phyloP scores from a whole-genome alignment of 2,113 vertebrate genomes.

The Penelope pileata region DNA sequence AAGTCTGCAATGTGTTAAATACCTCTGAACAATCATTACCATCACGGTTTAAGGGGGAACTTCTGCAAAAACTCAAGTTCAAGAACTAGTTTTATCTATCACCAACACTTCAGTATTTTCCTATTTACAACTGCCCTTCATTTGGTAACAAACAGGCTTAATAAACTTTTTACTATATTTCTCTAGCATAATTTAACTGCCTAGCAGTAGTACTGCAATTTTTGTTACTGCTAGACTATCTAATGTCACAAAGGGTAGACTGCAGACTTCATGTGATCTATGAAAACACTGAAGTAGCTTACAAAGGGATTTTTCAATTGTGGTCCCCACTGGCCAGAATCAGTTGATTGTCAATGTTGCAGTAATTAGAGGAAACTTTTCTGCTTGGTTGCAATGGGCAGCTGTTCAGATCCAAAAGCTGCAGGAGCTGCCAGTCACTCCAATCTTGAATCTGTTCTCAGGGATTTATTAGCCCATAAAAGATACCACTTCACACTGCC shows the following conservation, averaged over 20 bases:
- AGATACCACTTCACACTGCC: neutral
- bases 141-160: neutral
- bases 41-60: neutral
- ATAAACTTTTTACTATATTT: slow-evolving; percentile 1
- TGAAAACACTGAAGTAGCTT: slow-evolving; percentile 41
- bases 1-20: neutral
- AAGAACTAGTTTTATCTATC: neutral
- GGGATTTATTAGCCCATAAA: slow-evolving; percentile 11
- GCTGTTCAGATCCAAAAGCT: slow-evolving; percentile 29
- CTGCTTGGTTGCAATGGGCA: slow-evolving; percentile 35
- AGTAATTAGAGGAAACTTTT: slow-evolving; percentile 45
- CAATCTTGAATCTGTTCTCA: neutral
- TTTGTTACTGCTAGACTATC: neutral
- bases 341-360: slow-evolving; percentile 6
- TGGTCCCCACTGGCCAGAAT: slow-evolving; percentile 29
- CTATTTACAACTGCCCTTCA: neutral
- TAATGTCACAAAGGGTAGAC: slow-evolving; percentile 1
- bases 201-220: neutral
- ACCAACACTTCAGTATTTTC: neutral
- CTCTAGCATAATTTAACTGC: slow-evolving; percentile 8
- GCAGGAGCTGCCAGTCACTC: slow-evolving; percentile 36
- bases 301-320: neutral
- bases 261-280: neutral
- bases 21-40: neutral
- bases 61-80: neutral